These are phyloP conservation scores for Peromyscus melanophrys DNA, from an alignment of 2,797 vertebrate genomes.

Conservation along the genomic window DNA sequence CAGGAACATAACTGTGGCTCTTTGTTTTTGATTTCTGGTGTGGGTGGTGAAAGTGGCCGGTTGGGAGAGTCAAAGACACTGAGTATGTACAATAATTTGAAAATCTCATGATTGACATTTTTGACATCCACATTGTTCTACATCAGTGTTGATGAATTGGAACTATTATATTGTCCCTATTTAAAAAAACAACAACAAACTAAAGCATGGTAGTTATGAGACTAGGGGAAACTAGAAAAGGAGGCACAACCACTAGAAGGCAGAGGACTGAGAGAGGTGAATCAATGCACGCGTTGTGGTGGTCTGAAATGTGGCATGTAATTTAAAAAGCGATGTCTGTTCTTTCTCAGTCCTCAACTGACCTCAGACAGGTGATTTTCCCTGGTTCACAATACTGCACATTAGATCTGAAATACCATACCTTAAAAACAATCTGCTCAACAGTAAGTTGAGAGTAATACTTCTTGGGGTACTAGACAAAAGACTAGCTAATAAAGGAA, in stretches of 20 bases:
- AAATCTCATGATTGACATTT: neutral
- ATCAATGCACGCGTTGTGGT: neutral
- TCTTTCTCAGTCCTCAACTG: neutral
- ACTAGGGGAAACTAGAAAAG: neutral
- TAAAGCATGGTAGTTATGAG: neutral
- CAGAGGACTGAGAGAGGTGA: neutral
- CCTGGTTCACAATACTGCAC: neutral
- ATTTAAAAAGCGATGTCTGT: neutral
- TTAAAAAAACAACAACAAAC: neutral
- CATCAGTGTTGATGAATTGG: neutral
- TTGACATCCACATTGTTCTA: neutral
- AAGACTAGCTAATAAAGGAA: neutral
- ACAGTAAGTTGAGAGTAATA: conserved; percentile 14
- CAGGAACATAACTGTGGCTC: neutral
- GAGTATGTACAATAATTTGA: neutral
- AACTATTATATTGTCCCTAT: neutral
- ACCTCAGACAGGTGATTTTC: neutral
- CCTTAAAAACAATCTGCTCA: neutral
- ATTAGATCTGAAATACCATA: neutral
- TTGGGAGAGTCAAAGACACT: neutral
- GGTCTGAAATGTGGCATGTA: neutral
- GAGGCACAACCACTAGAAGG: neutral
- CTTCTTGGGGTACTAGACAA: neutral
- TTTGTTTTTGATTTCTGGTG: conserved; percentile 20
- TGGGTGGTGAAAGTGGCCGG: neutral